These are phyloP conservation scores for Epicauta chinensis DNA, from an alignment of 1,140 invertebrate genomes.

Conservation along the genomic window DNA sequence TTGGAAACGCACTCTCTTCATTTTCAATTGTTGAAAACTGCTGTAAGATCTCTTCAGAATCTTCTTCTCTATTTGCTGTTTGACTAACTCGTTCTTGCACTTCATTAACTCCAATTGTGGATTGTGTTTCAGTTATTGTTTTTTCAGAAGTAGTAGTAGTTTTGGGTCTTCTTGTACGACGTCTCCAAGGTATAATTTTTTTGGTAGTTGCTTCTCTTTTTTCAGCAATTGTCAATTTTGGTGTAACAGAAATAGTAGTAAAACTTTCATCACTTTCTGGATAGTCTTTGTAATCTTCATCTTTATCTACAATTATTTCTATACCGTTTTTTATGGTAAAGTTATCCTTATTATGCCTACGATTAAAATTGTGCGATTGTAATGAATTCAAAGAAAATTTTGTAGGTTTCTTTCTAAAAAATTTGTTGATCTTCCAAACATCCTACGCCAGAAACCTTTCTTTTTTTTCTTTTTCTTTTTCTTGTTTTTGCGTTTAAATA, in stretches of 20 bases:
- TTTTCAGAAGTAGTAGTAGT: too few species aligned
- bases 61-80: too few species aligned
- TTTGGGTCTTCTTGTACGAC: too few species aligned
- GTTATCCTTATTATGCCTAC: not conserved
- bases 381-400: conserved; percentile 19
- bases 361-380: conserved; percentile 2
- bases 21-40: too few species aligned
- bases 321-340: not conserved
- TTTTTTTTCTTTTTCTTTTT: conserved; percentile 18
- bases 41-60: too few species aligned
- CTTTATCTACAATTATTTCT: not conserved
- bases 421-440: conserved; percentile 5
- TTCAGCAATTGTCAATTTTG: too few species aligned
- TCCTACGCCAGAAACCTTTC: conserved; percentile 9
- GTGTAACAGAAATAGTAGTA: not conserved
- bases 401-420: conserved; percentile 21
- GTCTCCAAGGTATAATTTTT: too few species aligned
- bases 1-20: too few species aligned
- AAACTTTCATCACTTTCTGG: not conserved
- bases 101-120: too few species aligned
- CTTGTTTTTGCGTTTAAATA: conserved; percentile 12
- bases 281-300: not conserved
- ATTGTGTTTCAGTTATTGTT: too few species aligned
- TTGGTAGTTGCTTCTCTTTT: too few species aligned
- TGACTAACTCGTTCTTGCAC: too few species aligned